These are phyloP conservation scores for Pyrrhia umbra DNA, from an alignment of 2,888 invertebrate genomes.

Conservation along the genomic window DNA sequence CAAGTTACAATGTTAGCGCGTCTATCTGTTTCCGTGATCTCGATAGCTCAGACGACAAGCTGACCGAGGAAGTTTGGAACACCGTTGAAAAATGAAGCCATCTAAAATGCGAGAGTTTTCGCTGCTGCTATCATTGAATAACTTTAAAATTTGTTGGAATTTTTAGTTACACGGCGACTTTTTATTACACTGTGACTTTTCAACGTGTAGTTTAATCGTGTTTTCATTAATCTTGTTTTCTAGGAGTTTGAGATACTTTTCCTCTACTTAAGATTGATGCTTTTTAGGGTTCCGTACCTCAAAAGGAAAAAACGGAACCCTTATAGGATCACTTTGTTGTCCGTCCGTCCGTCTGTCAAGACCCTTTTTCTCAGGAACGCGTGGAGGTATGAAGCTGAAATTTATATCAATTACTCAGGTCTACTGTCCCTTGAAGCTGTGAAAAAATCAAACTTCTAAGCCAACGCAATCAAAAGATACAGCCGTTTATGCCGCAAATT, in stretches of 20 bases:
- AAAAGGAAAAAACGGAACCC: too few species aligned
- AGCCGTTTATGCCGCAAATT: too few species aligned
- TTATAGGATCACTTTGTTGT: too few species aligned
- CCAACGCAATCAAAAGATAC: too few species aligned
- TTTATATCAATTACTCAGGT: too few species aligned
- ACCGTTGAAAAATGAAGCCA: constrained; percentile 50
- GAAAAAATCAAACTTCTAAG: too few species aligned
- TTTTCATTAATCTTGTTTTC: constrained; percentile 3
- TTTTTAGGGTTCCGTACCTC: too few species aligned
- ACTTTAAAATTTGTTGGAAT: constrained; percentile 29
- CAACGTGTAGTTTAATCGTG: constrained; percentile 3
- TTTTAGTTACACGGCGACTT: constrained; percentile 19
- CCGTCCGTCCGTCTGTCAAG: too few species aligned
- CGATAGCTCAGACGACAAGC: constrained; percentile 39
- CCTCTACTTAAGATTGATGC: background rate
- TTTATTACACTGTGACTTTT: constrained; percentile 32
- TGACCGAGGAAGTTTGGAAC: constrained; percentile 50
- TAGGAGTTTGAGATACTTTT: background rate
- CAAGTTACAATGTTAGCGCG: constrained; percentile 48
- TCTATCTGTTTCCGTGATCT: constrained; percentile 47
- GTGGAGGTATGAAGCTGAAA: too few species aligned
- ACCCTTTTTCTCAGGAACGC: too few species aligned
- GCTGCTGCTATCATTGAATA: constrained; percentile 37
- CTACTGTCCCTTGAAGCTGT: too few species aligned
- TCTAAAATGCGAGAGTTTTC: constrained; percentile 40